phyloP scores from a whole-genome alignment of 2,797 vertebrate species.

The Falco naumanni region DNA sequence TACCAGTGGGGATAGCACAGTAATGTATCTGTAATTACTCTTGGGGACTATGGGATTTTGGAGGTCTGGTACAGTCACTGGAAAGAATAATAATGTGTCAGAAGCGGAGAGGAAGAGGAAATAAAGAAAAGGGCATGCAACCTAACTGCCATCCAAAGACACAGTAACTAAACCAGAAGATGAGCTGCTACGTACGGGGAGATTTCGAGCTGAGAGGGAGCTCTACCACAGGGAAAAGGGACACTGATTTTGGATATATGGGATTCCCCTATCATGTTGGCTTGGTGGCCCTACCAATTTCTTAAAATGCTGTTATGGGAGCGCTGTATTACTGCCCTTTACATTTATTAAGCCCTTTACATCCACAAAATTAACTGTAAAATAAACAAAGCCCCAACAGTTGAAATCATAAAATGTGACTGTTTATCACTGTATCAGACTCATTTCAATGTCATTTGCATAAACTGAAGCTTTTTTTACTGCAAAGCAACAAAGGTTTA shows the following conservation, averaged over 20 bases:
- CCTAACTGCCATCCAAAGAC: not conserved
- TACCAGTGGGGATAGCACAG: not conserved
- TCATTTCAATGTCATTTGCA: constrained; percentile 15
- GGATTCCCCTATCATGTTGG: accelerated
- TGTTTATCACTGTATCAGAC: constrained; percentile 29
- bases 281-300: not conserved
- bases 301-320: not conserved
- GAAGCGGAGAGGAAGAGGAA: not conserved
- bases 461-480: not conserved
- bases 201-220: not conserved
- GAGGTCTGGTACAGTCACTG: not conserved
- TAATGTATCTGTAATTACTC: constrained; percentile 31
- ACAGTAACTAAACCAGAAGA: not conserved
- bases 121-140: not conserved
- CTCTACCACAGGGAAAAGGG: not conserved
- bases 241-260: not conserved
- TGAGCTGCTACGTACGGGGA: not conserved
- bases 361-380: constrained; percentile 30
- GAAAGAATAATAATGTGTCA: constrained; percentile 31
- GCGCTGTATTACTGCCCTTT: not conserved
- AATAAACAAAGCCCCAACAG: not conserved
- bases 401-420: not conserved
- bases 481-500: constrained; percentile 25
- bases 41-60: not conserved
- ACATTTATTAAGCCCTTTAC: not conserved